Conservation (phyloP, 2,888 invertebrate genomes). For the Rhyacophila evoluta region DNA sequence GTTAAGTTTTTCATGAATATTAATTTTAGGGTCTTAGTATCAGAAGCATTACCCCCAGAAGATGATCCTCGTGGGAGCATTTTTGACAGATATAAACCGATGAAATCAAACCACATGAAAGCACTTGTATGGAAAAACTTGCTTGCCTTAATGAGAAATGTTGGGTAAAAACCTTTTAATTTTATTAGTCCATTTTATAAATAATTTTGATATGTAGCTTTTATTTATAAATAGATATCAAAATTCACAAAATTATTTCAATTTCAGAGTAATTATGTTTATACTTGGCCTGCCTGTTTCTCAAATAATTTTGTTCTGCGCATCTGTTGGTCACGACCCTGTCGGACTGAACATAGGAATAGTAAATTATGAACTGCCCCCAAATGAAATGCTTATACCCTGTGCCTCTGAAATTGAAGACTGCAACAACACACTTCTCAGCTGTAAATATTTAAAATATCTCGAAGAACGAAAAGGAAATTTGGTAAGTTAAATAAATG, state of each 20-base stretch:
- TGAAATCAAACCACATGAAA: constrained; percentile 80
- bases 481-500: constrained; percentile 69
- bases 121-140: constrained; percentile 91
- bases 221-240: not conserved
- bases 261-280: constrained; percentile 80
- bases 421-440: constrained; percentile 77
- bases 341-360: constrained; percentile 81
- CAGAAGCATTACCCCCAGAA: constrained; percentile 78
- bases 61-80: constrained; percentile 71
- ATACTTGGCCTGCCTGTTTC: constrained; percentile 87
- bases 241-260: constrained; percentile 43
- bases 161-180: constrained; percentile 72
- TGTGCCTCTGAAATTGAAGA: constrained; percentile 66
- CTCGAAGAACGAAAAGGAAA: constrained; percentile 76
- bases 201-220: no score
- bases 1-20: no score
- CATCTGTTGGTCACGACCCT: constrained; percentile 91
- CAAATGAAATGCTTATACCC: constrained; percentile 64
- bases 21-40: constrained; percentile 57
- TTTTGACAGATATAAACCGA: constrained; percentile 73
- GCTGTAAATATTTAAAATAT: constrained; percentile 82
- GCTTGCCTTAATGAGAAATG: constrained; percentile 87
- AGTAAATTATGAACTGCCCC: constrained; percentile 80
- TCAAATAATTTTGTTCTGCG: constrained; percentile 89
- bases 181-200: no score